Conservation (phyloP, 2,797 vertebrate species). For the Sebastes itinus region DNA sequence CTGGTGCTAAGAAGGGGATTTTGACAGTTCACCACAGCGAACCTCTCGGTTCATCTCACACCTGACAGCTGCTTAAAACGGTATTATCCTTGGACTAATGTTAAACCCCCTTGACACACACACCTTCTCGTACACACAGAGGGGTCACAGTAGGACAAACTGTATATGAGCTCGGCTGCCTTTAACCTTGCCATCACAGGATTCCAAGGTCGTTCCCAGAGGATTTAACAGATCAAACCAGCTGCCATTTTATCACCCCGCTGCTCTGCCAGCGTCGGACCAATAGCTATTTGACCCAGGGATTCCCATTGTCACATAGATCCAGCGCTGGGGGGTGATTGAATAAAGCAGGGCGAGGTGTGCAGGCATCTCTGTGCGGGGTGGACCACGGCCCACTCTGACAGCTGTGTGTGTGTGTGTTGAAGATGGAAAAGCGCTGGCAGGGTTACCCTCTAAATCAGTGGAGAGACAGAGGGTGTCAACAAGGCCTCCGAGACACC, state of each 20-base stretch:
- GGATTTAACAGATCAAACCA: slow-evolving; percentile 63
- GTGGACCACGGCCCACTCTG: slow-evolving; percentile 39
- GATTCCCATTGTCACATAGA: slow-evolving; percentile 69
- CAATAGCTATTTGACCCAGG: slow-evolving; percentile 47
- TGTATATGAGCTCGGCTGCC: slow-evolving; percentile 17
- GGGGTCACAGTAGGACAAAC: slow-evolving; percentile 60
- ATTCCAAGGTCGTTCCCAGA: slow-evolving; percentile 69
- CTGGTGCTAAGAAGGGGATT: slow-evolving; percentile 41
- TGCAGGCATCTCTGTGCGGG: slow-evolving; percentile 48
- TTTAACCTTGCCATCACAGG: slow-evolving; percentile 60
- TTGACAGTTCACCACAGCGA: slow-evolving; percentile 51
- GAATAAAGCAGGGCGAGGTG: slow-evolving; percentile 49
- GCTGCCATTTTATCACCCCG: slow-evolving; percentile 34
- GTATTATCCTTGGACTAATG: slow-evolving; percentile 62
- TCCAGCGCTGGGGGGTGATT: slow-evolving; percentile 24
- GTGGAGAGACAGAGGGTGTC: slow-evolving; percentile 62
- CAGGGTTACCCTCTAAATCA: slow-evolving; percentile 64
- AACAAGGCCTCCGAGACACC: slow-evolving; percentile 61
- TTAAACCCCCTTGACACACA: slow-evolving; percentile 60
- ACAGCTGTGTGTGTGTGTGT: slow-evolving; percentile 65
- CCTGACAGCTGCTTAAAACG: slow-evolving; percentile 74
- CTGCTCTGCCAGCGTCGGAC: slow-evolving; percentile 32
- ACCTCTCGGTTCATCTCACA: slow-evolving; percentile 66
- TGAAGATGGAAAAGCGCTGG: slow-evolving; percentile 52
- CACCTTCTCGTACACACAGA: slow-evolving; percentile 33